Base-by-base conservation (phyloP, 1,140 invertebrate genomes). In the Cyclargus thomasi region DNA sequence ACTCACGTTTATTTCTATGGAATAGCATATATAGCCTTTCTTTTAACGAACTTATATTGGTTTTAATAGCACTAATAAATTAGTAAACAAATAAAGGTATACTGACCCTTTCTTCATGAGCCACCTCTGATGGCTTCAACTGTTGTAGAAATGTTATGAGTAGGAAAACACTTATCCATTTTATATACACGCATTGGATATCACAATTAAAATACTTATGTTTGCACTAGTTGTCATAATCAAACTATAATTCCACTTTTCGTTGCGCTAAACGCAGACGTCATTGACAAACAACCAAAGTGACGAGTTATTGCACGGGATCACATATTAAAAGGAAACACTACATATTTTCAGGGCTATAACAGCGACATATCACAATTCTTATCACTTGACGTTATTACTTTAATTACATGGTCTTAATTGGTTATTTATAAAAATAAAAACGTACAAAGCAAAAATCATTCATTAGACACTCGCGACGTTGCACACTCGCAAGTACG, bases 41-140 rank as follows among this genome's bases (percentile, higher is more conserved):
- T 17, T 16, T 35, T 29, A 39, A 47, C 16, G 17, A 62, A 67
- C 55, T 47, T 59, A 22, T 67, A 62, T 21, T 57, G 23, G 16
- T 53, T 0, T 64, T 55, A 67, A 47, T 55, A 70, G 17, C 47
- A 59, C 70, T 78, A 59, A 10, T 59, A 67, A 36, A 35, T 59
- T 35, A 78, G 80, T 86, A 90, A 88, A 86, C 83, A 90, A 86
- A 86, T 83, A 86, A 80, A 87, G 77, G 77, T 78, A 82, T 88
- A 90, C 85, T 88, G 82, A 88, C 87, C 87, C 87, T 87, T 88
- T 88, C 87, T 88, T 90, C 88, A 90, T 90, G 88, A 90, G 86
- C 82, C 88, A 83, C 77, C 84, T 88, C 78, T 81, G 79, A 82
- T 83, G 83, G 85, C 81, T 75, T 78, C 84, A 72, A 84, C 86